phyloP scores from a whole-genome alignment of 53 echinoderm and acorn worm species.

The Zoroaster sp. region DNA sequence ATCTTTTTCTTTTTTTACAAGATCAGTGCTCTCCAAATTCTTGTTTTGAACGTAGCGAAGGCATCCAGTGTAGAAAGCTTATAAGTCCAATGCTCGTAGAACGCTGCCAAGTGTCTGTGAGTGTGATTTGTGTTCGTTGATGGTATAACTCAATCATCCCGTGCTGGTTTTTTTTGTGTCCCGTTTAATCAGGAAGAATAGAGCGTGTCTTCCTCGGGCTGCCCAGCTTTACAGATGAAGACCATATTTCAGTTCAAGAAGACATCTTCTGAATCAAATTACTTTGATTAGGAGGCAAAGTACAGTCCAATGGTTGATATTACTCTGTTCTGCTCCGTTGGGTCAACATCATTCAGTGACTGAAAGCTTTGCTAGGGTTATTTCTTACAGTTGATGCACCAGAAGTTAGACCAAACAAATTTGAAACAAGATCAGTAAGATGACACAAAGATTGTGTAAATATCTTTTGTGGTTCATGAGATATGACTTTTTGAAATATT shows the following conservation, averaged over 20 bases:
- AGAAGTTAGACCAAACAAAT: no score
- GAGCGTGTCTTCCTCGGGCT: background rate
- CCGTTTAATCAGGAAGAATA: background rate
- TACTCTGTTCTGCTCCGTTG: background rate
- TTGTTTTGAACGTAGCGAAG: background rate
- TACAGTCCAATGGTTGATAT: background rate
- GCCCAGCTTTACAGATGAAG: background rate
- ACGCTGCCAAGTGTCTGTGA: background rate
- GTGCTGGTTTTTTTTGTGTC: background rate
- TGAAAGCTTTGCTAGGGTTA: no score
- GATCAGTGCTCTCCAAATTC: background rate
- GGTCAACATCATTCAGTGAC: background rate
- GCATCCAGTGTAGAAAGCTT: background rate
- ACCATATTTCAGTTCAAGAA: background rate
- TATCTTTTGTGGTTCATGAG: no score
- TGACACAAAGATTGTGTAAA: no score
- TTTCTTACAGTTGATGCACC: no score
- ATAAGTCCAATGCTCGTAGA: background rate
- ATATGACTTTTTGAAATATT: no score
- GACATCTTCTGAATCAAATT: background rate
- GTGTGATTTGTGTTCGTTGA: background rate
- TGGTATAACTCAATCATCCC: background rate
- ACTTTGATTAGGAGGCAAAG: background rate
- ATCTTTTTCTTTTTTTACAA: background rate
- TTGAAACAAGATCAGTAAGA: no score